These are phyloP conservation scores for Sebastes diploproa DNA, from an alignment of 2,797 vertebrate genomes.

Conservation along the genomic window DNA sequence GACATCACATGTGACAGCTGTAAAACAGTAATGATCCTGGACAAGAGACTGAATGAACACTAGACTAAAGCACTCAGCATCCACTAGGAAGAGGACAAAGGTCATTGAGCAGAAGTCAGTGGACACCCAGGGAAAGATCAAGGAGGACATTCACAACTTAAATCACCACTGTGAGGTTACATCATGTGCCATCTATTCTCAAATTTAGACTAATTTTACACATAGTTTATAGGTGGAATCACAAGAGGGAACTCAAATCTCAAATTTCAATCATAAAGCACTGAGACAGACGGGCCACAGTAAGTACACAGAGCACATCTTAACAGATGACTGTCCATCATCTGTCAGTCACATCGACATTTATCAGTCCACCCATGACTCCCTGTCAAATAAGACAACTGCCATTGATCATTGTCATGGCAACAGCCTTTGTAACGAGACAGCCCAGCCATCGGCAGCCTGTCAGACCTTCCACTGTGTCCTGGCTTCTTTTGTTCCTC, in stretches of 20 bases:
- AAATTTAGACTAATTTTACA: background rate
- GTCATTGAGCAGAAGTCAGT: background rate
- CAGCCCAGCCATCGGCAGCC: conserved; percentile 85
- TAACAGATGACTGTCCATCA: conserved; percentile 54
- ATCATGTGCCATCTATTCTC: background rate
- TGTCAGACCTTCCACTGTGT: conserved; percentile 82
- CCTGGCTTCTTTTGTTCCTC: conserved; percentile 66
- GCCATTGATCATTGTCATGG: conserved; percentile 86
- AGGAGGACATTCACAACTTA: background rate
- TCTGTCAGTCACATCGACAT: conserved; percentile 34
- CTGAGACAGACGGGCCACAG: background rate
- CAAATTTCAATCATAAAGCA: background rate
- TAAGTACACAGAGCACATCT: background rate
- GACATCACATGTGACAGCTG: too few relatives aligned
- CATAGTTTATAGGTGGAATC: background rate
- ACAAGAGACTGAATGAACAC: too few relatives aligned
- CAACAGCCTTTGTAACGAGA: conserved; percentile 76
- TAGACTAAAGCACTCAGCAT: too few relatives aligned
- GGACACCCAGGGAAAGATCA: background rate
- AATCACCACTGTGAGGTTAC: background rate
- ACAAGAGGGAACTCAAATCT: background rate
- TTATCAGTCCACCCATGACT: conserved; percentile 59
- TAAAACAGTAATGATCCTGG: too few relatives aligned
- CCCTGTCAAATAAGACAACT: conserved; percentile 60
- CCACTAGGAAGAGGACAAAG: background rate